Conservation (phyloP, 2,113 vertebrate species). For the Miniopterus natalensis region DNA sequence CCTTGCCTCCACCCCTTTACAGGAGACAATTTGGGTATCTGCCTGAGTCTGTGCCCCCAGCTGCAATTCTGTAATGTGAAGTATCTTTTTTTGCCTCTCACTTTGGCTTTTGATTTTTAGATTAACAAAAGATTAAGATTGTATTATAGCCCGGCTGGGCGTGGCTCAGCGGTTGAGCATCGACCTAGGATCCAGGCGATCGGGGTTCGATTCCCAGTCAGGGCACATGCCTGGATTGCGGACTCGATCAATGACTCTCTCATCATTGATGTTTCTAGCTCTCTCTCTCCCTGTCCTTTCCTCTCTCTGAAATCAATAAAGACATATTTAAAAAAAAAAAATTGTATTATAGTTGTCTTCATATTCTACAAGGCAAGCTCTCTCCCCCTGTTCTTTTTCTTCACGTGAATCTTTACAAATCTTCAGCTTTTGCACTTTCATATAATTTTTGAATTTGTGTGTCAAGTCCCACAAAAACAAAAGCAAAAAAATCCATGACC, state of each 20-base stretch:
- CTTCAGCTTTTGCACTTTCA: neutral
- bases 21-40: neutral
- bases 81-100: neutral
- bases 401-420: neutral
- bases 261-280: too few relatives aligned
- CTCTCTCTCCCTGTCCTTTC: too few relatives aligned
- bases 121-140: neutral
- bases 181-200: too few relatives aligned
- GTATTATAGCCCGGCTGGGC: neutral
- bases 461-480: neutral
- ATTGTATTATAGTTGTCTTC: neutral
- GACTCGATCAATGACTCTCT: too few relatives aligned
- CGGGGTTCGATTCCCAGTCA: too few relatives aligned
- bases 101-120: neutral
- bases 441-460: conserved; percentile 18
- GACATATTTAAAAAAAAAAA: neutral
- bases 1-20: neutral
- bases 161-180: too few relatives aligned
- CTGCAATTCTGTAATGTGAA: neutral
- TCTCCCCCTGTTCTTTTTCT: neutral
- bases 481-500: neutral
- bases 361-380: neutral
- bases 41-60: neutral
- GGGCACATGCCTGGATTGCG: too few relatives aligned
- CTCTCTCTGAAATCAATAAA: too few relatives aligned